Evolutionary conservation across 1,140 invertebrate genomes (phyloP), one percentile per base, ranked within the genome.

Genomic region (Drosophila ironensis): DNA sequence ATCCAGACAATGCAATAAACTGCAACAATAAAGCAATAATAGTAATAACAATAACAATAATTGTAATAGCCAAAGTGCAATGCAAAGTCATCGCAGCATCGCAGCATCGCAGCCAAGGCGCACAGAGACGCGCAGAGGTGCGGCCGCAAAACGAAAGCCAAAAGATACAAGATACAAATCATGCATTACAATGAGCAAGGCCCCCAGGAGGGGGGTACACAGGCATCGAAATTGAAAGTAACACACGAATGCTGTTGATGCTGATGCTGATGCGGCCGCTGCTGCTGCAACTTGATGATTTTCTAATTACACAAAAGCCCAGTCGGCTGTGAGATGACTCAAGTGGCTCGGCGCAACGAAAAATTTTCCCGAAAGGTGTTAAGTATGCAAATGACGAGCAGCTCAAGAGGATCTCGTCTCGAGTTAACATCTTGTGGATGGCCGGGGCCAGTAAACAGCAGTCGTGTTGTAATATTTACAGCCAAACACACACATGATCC

Each of bases 21-120:
- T 64, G 60, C 60, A 64, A 64, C 60, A 64, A 64, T 64, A 64
- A 63, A 64, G 60, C 60, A 64, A 64, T 63, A 63, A 63, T 41
- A 63, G 56, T 64, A 64, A 63, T 33, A 33, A 11, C 30, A 35
- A 35, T 63, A 63, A 40, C 60, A 63, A 64, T 64, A 64, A 64
- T 64, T 64, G 60, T 64, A 64, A 64, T 64, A 64, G 60, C 57
- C 60, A 64, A 40, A 64, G 60, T 63, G 60, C 60, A 64, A 7
- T 48, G 60, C 60, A 30, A 48, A 63, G 60, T 64, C 60, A 64
- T 64, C 30, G 41, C 51, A n/a, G 33, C n/a, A 30, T 30, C 25
- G 25, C 25, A 27, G 25, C 25, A 27, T 27, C 25, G 59, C 50
- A 7, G n/a, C 11, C n/a, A 33, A 33, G 30, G 12, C 11, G n/a